phyloP scores from a whole-genome alignment of 2,888 invertebrate species.

The Chrysolina haemoptera region DNA sequence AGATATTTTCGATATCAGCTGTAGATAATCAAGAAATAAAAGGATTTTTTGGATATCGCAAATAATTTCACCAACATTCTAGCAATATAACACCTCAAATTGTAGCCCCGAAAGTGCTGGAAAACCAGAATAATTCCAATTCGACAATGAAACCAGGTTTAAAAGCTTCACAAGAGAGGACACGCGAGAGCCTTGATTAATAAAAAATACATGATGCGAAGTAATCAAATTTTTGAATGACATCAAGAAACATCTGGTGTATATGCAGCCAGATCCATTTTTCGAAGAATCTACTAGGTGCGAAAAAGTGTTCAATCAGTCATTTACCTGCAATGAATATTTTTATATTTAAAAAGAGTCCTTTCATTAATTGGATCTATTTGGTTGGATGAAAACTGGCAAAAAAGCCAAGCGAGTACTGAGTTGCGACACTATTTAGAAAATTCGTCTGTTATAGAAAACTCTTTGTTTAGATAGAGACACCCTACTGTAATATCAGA shows the following conservation, averaged over 20 bases:
- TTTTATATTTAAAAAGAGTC: no score
- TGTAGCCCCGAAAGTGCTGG: no score
- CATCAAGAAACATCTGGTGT: slow-evolving; percentile 17
- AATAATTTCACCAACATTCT: background rate
- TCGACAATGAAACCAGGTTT: background rate
- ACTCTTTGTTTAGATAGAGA: no score
- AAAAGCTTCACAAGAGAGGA: background rate
- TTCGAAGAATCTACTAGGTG: background rate
- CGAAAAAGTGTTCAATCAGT: background rate
- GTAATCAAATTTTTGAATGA: slow-evolving; percentile 7
- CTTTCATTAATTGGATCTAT: no score
- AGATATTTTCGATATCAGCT: background rate
- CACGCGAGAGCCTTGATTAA: slow-evolving; percentile 6
- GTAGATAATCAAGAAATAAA: no score
- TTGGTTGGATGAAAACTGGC: no score
- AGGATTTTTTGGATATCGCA: background rate
- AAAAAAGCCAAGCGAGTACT: no score
- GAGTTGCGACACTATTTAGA: no score
- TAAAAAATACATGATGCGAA: slow-evolving; percentile 30
- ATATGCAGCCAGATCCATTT: background rate
- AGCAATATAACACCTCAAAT: background rate
- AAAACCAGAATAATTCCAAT: background rate
- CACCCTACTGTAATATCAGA: no score
- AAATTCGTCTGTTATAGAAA: no score
- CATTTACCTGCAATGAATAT: no score